Evolutionary conservation across 2,113 vertebrate genomes (phyloP), one percentile per base, ranked within the genome.

Genomic region (Psilopogon haemacephalus): DNA sequence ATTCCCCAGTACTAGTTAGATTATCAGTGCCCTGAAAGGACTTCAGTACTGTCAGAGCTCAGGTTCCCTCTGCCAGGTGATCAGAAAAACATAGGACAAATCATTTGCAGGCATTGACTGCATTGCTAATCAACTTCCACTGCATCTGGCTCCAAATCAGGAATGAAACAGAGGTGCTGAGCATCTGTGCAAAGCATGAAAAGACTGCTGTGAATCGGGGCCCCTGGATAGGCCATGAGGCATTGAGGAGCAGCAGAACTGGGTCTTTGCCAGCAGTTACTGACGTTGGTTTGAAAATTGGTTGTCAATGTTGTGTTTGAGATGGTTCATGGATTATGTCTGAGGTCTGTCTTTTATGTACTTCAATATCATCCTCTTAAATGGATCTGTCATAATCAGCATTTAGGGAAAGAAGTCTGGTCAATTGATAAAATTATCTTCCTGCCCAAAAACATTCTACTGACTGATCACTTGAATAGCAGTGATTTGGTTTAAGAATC

Each of bases 361-460:
- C 30, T 87, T 71, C 5, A 27, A 0, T 83, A 30, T 91, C 11
- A 4, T 90, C 26, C 35, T 32, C 38, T 89, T 89, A 35, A 82
- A 85, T 60, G 16, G 23, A 70, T 75, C 21, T 28, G 16, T 75
- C 79, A 30, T 90, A 90, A 80, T 85, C 68, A 76, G 56, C 56
- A 0, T 79, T 69, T 64, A 85, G 20, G 59, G 52, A 74, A 85
- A 89, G 71, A 68, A 85, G 42, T 78, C 63, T 80, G 95, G 64
- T 78, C 69, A 72, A 56, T 12, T 73, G 91, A 89, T 78, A 38
- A 77, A 33, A 23, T 32, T 88, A 35, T 44, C 94, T 94, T 95
- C 74, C 56, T 81, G 38, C 38, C 37, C 28, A 54, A 28, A 56
- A 86, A 44, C 62, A 23, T 88, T 94, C 90, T 82, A 35, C 26